These are phyloP conservation scores for Hermodice carunculata DNA, from an alignment of 2,888 invertebrate species.

Conservation along the genomic window DNA sequence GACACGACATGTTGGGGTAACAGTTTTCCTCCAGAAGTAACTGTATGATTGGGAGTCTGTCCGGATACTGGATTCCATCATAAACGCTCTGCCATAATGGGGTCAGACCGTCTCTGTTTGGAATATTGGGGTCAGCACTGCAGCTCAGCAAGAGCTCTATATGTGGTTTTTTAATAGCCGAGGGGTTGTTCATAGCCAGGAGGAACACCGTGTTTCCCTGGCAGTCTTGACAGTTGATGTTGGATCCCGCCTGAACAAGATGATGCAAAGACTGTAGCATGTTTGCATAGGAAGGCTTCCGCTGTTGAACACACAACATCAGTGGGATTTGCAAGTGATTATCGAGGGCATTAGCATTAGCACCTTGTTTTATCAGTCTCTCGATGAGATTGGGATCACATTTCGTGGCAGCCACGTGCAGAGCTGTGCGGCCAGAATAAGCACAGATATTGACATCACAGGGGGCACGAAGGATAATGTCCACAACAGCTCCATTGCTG, in stretches of 20 bases:
- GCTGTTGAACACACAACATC: slow-evolving; percentile 26
- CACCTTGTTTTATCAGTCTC: slow-evolving; percentile 26
- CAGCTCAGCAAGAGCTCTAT: slow-evolving; percentile 25
- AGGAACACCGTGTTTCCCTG: slow-evolving; percentile 28
- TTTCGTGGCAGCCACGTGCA: slow-evolving; percentile 24
- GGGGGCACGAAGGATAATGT: slow-evolving; percentile 6
- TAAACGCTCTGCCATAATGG: slow-evolving; percentile 37
- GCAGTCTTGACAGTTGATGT: slow-evolving; percentile 24
- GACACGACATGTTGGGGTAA: slow-evolving; percentile 28
- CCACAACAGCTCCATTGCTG: slow-evolving; percentile 18
- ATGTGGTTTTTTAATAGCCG: slow-evolving; percentile 26
- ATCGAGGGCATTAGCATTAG: slow-evolving; percentile 14
- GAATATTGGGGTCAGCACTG: slow-evolving; percentile 26
- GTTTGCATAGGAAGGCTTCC: no score
- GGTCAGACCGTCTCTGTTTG: slow-evolving; percentile 30
- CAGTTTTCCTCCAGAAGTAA: slow-evolving; percentile 30
- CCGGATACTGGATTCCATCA: slow-evolving; percentile 29
- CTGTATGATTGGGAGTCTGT: slow-evolving; percentile 28
- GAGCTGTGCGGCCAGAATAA: slow-evolving; percentile 12
- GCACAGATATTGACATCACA: slow-evolving; percentile 15
- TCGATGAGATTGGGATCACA: slow-evolving; percentile 19
- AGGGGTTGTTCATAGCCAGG: slow-evolving; percentile 26
- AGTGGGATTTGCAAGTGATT: slow-evolving; percentile 25
- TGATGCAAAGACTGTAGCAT: slow-evolving; percentile 13
- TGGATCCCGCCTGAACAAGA: slow-evolving; percentile 18